Percentiles rank a stretch among this genome's conserved stretches.
Conservation (phyloP, 2,888 invertebrate genomes). For the Cinara cedri region DNA sequence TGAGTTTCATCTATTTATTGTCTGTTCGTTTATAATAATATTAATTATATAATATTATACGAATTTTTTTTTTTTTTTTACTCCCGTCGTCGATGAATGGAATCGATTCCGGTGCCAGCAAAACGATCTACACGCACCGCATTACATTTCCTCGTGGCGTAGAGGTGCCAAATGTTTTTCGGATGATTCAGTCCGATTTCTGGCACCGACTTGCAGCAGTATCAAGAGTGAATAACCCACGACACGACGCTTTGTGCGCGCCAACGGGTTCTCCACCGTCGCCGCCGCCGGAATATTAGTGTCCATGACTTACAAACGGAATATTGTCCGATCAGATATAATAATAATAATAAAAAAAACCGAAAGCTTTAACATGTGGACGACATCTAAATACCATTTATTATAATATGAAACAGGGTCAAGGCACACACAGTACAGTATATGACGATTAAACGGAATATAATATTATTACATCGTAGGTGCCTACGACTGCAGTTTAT, state of each 20-base stretch:
- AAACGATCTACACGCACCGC: constrained; percentile 11
- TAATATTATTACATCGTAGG: not conserved
- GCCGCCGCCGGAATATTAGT: constrained; percentile 1
- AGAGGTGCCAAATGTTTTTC: constrained; percentile 48
- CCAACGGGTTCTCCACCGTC: not conserved
- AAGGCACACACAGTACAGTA: constrained; percentile 13
- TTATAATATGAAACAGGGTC: constrained; percentile 14
- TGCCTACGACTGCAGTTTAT: not conserved
- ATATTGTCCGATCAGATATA: constrained; percentile 6
- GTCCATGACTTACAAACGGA: constrained; percentile 44
- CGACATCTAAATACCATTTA: not conserved
- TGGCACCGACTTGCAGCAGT: constrained; percentile 29
- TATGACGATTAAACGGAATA: not conserved
- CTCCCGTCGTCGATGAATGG: constrained; percentile 24
- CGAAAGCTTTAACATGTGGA: constrained; percentile 24
- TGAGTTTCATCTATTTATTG: no score
- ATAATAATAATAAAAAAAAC: constrained; percentile 10
- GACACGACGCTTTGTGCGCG: not conserved
- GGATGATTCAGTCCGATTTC: constrained; percentile 49
- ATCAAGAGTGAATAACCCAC: constrained; percentile 49
- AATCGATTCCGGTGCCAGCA: constrained; percentile 25
- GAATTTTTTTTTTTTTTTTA: no score
- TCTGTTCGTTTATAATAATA: no score
- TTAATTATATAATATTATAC: no score
- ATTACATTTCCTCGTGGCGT: constrained; percentile 23